Evolutionary conservation across 2,113 vertebrate genomes (phyloP).

Genomic region (Cygnus atratus): DNA sequence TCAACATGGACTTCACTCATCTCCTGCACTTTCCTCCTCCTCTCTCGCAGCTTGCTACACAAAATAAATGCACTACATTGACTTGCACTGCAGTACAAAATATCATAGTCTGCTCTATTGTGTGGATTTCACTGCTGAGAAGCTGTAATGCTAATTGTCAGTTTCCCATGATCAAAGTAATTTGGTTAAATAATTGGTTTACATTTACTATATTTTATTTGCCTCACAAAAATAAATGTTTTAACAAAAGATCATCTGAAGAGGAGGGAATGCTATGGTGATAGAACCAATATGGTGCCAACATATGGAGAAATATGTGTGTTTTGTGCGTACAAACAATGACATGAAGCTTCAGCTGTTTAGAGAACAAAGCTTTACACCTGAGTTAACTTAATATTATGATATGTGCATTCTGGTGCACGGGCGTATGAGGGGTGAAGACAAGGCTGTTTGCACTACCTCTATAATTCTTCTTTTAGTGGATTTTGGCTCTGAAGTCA

Average conservation of each 20-base stretch:
- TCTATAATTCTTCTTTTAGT: not conserved
- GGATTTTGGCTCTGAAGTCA: constrained; percentile 1
- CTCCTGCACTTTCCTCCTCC: not conserved
- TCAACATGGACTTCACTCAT: not conserved
- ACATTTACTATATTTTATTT: constrained; percentile 71
- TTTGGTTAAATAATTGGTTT: constrained; percentile 75
- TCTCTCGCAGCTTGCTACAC: constrained; percentile 28
- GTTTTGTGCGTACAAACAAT: constrained; percentile 41
- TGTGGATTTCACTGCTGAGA: constrained; percentile 66
- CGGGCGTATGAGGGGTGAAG: not conserved
- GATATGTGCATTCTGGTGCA: not conserved
- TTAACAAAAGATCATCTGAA: constrained; percentile 62
- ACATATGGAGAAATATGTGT: constrained; percentile 44
- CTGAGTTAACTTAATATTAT: constrained; percentile 12
- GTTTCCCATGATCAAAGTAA: constrained; percentile 70
- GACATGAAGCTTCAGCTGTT: constrained; percentile 25
- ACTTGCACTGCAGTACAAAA: constrained; percentile 26
- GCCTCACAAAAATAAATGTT: constrained; percentile 52
- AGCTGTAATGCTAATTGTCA: constrained; percentile 68
- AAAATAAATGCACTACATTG: constrained; percentile 42
- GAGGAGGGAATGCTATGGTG: constrained; percentile 43
- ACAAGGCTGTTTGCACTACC: not conserved
- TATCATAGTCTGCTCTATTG: constrained; percentile 40
- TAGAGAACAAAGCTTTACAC: constrained; percentile 44
- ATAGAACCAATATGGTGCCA: constrained; percentile 65